Evolutionary conservation across 2,113 vertebrate species (phyloP), one percentile per base, ranked within the genome.

Genomic region (Forbesichthys papilliferus): DNA sequence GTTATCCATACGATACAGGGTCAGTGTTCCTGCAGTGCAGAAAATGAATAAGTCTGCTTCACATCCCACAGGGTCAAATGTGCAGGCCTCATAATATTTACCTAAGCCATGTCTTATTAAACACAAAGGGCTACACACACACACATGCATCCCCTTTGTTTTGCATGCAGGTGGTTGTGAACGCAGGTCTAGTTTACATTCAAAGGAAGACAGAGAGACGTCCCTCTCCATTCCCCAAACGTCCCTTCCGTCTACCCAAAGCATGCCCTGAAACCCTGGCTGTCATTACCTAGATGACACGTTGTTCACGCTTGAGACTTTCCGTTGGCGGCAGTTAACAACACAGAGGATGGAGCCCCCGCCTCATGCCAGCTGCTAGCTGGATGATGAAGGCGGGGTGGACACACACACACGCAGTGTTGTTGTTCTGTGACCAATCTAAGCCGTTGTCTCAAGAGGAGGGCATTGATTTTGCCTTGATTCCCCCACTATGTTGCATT

Each of bases 281-380:
- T 75, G 84, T 88, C 83, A 84, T 87, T 86, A 87, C 78, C 69
- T 69, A 80, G 83, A 72, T 90, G 87, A 84, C 86, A 86, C 86
- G 86, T 86, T 87, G 27, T 86, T 87, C 84, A 78, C 76, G 65
- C 85, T 76, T 75, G 62, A 86, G 83, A 89, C 69, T 10, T 77
- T 70, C 82, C 62, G 76, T 81, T 87, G 27, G 74, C 74, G 77
- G 77, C 87, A 81, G 84, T 89, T 89, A 87, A 76, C 74, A 82
- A 76, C 74, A 82, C 75, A 0, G 77, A 80, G 81, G 73, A 75
- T 57, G 64, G 80, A 86, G 82, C 79, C 71, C 27, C 70, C 33
- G 74, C 54, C 63, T 71, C 75, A 27, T 27, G 27, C 27, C 27
- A 36, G 60, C 78, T 71, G 49, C 46, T 62, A 79, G 66, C 75